phyloP scores from a whole-genome alignment of 2,888 invertebrate genomes.

The Lycaena phlaeas region DNA sequence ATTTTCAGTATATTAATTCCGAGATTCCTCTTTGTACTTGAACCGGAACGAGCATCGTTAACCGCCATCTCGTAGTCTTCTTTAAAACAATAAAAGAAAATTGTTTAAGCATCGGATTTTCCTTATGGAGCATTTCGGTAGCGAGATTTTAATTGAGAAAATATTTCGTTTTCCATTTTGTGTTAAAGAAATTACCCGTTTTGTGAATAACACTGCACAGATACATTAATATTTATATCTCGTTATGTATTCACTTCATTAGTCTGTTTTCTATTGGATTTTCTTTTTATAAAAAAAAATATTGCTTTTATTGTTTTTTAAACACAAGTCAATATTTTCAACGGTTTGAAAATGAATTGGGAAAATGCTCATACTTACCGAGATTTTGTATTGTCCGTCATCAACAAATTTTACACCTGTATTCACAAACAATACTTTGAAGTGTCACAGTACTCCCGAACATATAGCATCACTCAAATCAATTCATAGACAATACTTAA shows the following conservation, averaged over 20 bases:
- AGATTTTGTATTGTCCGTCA: no score
- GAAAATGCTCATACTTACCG: no score
- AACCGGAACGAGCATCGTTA: conserved; percentile 13
- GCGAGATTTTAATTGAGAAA: conserved; percentile 20
- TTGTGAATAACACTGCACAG: conserved; percentile 16
- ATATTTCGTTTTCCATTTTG: conserved; percentile 17
- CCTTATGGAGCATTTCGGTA: conserved; percentile 15
- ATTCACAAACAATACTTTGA: no score
- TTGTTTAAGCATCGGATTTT: conserved; percentile 17
- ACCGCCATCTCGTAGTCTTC: conserved; percentile 13
- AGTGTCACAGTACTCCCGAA: no score
- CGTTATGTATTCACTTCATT: conserved; percentile 20
- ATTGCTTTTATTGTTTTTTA: no score
- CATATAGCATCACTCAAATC: no score
- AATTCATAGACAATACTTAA: no score
- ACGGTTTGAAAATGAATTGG: no score
- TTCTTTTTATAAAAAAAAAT: background rate
- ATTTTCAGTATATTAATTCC: conserved; percentile 13
- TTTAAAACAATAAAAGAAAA: conserved; percentile 19
- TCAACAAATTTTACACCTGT: no score
- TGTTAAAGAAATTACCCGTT: conserved; percentile 14
- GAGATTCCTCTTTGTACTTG: conserved; percentile 12
- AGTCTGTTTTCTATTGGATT: conserved; percentile 9
- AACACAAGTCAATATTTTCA: no score
- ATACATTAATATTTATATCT: conserved; percentile 19